Percentiles rank a stretch among this genome's conserved stretches.
These are phyloP conservation scores for Magallana ariakensis DNA, from an alignment of 1,140 invertebrate genomes.

Conservation along the genomic window DNA sequence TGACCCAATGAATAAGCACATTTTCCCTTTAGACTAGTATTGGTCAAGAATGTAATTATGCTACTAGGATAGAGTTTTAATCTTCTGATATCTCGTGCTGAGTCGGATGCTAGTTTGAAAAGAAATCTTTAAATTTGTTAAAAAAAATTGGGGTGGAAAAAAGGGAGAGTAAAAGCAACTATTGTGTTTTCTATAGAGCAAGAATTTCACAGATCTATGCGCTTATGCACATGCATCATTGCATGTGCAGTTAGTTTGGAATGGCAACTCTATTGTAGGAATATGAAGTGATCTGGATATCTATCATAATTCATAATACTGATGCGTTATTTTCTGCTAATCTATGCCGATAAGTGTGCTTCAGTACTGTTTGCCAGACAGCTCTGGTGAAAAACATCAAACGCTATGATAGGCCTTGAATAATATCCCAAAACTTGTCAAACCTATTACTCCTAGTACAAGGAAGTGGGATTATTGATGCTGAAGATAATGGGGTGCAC, in stretches of 20 bases:
- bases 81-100: not conserved
- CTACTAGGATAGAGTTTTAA: not conserved
- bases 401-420: constrained; percentile 33
- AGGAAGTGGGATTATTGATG: constrained; percentile 38
- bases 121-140: constrained; percentile 9
- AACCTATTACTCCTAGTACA: constrained; percentile 17
- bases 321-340: constrained; percentile 36
- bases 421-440: constrained; percentile 38
- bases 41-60: constrained; percentile 4
- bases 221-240: not conserved
- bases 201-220: too few relatives aligned
- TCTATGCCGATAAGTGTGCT: constrained; percentile 18
- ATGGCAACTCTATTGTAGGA: constrained; percentile 4
- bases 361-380: constrained; percentile 13
- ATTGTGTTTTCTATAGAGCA: too few relatives aligned
- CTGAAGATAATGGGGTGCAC: constrained; percentile 21
- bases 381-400: constrained; percentile 35
- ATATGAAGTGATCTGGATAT: constrained; percentile 21
- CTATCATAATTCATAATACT: constrained; percentile 33
- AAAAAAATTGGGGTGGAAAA: too few relatives aligned
- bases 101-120: not conserved
- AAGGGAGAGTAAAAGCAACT: too few relatives aligned
- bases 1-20: constrained; percentile 16
- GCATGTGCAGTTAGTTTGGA: constrained; percentile 21
- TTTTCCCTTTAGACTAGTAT: not conserved